These are phyloP conservation scores for Rhopilema esculentum DNA, from an alignment of 30 jellyfish, hydroid and myxozoan species.

Conservation along the genomic window DNA sequence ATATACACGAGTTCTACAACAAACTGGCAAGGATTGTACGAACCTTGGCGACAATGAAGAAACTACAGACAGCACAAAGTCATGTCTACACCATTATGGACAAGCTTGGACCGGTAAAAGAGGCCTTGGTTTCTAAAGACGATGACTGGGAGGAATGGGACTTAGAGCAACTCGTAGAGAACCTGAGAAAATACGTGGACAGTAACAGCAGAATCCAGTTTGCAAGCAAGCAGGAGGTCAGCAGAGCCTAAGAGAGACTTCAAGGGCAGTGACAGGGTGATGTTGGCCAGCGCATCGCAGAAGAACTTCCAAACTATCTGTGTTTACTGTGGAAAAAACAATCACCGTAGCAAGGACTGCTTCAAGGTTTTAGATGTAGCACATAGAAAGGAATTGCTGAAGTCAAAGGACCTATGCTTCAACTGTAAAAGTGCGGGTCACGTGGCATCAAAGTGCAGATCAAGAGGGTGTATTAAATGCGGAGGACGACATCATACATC, in stretches of 20 bases:
- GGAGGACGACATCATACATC: slow-evolving; percentile 74
- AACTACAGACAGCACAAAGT: slow-evolving; percentile 59
- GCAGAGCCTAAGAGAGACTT: slow-evolving; percentile 14
- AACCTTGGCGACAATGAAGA: slow-evolving; percentile 61
- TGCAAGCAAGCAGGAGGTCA: slow-evolving; percentile 4
- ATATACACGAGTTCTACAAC: slow-evolving; percentile 60
- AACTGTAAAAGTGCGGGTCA: slow-evolving; percentile 51
- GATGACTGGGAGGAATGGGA: slow-evolving; percentile 68
- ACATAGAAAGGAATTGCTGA: slow-evolving; percentile 54
- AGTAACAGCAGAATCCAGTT: slow-evolving; percentile 26
- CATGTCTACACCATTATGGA: slow-evolving; percentile 46
- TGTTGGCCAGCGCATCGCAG: slow-evolving; percentile 36
- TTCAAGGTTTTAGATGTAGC: slow-evolving; percentile 60
- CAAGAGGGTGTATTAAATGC: slow-evolving; percentile 57
- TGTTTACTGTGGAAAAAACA: slow-evolving; percentile 51
- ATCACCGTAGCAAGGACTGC: slow-evolving; percentile 57
- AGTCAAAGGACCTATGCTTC: slow-evolving; percentile 57
- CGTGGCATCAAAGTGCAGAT: slow-evolving; percentile 43
- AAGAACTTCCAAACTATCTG: slow-evolving; percentile 53
- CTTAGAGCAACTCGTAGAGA: slow-evolving; percentile 48
- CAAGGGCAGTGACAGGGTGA: slow-evolving; percentile 26
- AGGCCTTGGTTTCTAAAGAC: slow-evolving; percentile 42
- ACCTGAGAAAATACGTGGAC: slow-evolving; percentile 49
- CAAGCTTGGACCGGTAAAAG: slow-evolving; percentile 67
- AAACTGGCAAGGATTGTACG: slow-evolving; percentile 59